phyloP scores from a whole-genome alignment of 37 sponge, comb jelly and placozoan species.

The Eunapius fragilis region DNA sequence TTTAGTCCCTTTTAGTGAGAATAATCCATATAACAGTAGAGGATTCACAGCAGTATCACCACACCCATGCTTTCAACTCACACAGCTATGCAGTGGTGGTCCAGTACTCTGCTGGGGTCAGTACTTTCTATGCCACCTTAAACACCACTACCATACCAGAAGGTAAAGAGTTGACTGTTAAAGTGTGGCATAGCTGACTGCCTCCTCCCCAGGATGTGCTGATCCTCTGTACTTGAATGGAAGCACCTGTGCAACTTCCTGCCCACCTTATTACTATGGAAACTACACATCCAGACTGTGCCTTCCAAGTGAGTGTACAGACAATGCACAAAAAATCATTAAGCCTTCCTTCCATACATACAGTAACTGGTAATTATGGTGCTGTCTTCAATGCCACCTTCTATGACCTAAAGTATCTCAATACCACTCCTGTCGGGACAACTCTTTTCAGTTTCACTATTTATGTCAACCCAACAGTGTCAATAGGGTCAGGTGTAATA shows the following conservation, averaged over 20 bases:
- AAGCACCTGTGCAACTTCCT: slow-evolving; percentile 6
- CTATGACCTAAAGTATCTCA: not conserved
- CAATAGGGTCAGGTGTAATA: not conserved
- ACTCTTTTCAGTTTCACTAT: not conserved
- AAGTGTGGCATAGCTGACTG: not conserved
- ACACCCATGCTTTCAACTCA: not conserved
- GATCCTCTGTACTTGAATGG: slow-evolving; percentile 7
- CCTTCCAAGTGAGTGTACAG: slow-evolving; percentile 2
- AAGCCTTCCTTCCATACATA: not conserved
- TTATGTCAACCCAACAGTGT: not conserved
- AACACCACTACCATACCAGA: not conserved
- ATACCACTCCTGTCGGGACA: not conserved
- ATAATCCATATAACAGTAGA: not conserved
- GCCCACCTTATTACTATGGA: slow-evolving; percentile 30
- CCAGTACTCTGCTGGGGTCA: not conserved
- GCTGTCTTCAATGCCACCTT: not conserved
- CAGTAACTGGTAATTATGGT: not conserved
- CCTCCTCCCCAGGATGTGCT: not conserved
- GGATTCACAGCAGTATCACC: not conserved
- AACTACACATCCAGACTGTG: slow-evolving; percentile 19
- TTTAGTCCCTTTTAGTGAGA: not conserved
- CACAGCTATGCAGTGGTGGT: not conserved
- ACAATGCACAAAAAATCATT: not conserved
- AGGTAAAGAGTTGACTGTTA: not conserved
- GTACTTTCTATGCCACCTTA: not conserved